These are phyloP conservation scores for Pseudococcus longispinus DNA, from an alignment of 2,888 invertebrate species.

Conservation along the genomic window DNA sequence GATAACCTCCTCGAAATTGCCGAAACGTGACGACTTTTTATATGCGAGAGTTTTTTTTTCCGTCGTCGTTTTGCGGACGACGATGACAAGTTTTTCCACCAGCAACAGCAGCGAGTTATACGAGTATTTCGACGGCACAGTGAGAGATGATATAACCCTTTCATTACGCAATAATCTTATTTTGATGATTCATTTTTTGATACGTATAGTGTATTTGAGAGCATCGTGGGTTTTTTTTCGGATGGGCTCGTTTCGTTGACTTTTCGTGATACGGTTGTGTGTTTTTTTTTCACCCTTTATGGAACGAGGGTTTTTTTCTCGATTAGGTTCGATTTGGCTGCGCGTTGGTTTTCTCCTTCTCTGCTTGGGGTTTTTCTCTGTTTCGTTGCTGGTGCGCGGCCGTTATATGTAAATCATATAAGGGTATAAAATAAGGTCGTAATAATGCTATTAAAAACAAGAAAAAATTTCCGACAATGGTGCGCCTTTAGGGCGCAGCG, in stretches of 20 bases:
- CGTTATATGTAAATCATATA: slow-evolving; percentile 17
- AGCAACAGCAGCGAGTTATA: neutral
- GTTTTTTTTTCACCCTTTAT: neutral
- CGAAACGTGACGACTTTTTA: slow-evolving; percentile 28
- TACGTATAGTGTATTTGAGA: neutral
- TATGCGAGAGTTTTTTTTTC: neutral
- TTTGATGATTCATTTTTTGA: slow-evolving; percentile 29
- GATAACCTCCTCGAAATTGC: slow-evolving; percentile 6
- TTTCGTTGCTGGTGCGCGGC: neutral
- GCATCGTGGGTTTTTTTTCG: neutral
- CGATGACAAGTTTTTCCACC: neutral
- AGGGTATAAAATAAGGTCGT: neutral
- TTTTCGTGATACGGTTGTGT: neutral
- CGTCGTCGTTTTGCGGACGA: neutral
- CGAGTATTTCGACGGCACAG: neutral
- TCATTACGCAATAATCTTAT: slow-evolving; percentile 25
- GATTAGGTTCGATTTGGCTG: neutral
- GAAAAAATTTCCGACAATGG: neutral
- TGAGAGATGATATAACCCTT: neutral
- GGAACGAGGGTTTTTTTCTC: neutral
- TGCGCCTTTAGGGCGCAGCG: neutral
- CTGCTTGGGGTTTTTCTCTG: neutral
- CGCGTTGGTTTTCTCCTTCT: neutral
- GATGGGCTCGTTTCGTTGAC: neutral
- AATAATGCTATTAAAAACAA: slow-evolving; percentile 18